Percentiles rank a stretch among this genome's conserved stretches.
Evolutionary conservation across 1,140 invertebrate genomes (phyloP).

Genomic region (Triops longicaudatus): DNA sequence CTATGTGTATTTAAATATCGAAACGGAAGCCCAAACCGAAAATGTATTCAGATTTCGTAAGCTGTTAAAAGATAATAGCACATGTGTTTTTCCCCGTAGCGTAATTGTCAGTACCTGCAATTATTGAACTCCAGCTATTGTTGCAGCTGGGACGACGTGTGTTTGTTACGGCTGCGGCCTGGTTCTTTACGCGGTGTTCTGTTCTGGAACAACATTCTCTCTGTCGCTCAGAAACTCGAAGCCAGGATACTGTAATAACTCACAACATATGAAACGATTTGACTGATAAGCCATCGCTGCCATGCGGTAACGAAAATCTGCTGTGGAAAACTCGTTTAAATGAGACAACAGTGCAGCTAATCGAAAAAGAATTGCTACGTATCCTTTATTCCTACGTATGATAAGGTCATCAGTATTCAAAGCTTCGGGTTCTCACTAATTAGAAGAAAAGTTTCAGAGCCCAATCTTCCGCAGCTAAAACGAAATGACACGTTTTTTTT

Average conservation of each 20-base stretch:
- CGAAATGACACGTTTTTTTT: background rate
- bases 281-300: background rate
- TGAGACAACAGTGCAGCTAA: background rate
- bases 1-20: background rate
- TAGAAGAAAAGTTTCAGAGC: too few species aligned
- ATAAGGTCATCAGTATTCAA: background rate
- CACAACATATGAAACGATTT: background rate
- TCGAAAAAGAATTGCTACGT: background rate
- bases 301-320: background rate
- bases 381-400: background rate
- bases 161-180: background rate
- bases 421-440: background rate
- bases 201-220: too few species aligned
- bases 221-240: too few species aligned
- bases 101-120: slow-evolving; percentile 3
- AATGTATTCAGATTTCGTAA: background rate
- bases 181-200: too few species aligned
- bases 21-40: background rate
- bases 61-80: background rate
- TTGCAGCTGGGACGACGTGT: background rate
- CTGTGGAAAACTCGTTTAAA: background rate
- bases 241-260: background rate
- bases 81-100: background rate
- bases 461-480: background rate
- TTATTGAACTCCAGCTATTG: background rate